Evolutionary conservation across 2,888 invertebrate genomes (phyloP).

Genomic region (Cataglyphis altisquamis): DNA sequence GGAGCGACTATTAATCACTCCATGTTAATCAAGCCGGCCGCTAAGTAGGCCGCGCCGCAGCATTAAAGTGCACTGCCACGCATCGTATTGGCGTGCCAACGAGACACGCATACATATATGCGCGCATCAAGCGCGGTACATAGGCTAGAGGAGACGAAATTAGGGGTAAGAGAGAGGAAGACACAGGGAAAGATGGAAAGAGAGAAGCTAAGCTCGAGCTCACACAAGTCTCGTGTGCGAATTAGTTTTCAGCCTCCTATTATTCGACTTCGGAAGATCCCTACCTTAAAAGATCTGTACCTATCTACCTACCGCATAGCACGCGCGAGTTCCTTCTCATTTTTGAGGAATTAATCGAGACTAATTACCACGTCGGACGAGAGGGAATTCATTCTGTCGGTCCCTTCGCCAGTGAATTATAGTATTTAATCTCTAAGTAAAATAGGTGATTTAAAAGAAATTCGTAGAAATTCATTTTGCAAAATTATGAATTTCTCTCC

Average conservation of each 20-base stretch:
- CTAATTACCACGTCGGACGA: constrained; percentile 78
- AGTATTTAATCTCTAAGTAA: constrained; percentile 60
- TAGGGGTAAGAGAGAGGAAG: constrained; percentile 26
- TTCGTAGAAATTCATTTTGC: constrained; percentile 19
- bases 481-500: constrained; percentile 7
- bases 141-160: constrained; percentile 15
- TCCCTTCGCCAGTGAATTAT: constrained; percentile 70
- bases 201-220: constrained; percentile 39
- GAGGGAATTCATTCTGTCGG: constrained; percentile 55
- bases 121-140: constrained; percentile 48
- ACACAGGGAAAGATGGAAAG: constrained; percentile 1
- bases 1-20: constrained; percentile 84
- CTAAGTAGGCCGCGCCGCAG: constrained; percentile 83
- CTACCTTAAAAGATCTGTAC: constrained; percentile 67
- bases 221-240: constrained; percentile 67
- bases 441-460: constrained; percentile 5
- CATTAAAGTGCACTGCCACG: constrained; percentile 80
- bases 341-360: constrained; percentile 81
- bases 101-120: constrained; percentile 34
- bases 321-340: constrained; percentile 76
- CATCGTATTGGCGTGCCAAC: constrained; percentile 63
- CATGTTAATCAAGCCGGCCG: constrained; percentile 83
- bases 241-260: constrained; percentile 76
- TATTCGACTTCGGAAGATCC: constrained; percentile 72
- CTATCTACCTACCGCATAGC: constrained; percentile 84